Conservation (phyloP, 2,797 vertebrate species). For the Ataeniobius toweri region DNA sequence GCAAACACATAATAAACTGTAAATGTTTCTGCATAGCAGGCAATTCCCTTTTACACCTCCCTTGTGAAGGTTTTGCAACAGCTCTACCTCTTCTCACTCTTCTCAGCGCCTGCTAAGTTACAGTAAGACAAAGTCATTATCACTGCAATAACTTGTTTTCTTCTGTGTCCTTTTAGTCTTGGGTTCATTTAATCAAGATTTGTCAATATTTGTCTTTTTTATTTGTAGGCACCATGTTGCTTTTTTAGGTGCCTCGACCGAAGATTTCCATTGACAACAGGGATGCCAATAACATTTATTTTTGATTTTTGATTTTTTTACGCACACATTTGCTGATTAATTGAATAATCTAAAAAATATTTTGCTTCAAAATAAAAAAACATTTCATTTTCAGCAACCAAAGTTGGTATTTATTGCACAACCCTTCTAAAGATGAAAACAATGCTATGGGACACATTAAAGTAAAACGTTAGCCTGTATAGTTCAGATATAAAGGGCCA, state of each 20-base stretch:
- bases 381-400: neutral
- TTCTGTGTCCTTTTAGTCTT: neutral
- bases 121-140: constrained; percentile 21
- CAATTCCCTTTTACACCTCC: constrained; percentile 24
- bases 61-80: constrained; percentile 15
- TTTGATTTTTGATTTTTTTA: neutral
- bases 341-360: neutral
- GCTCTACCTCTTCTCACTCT: neutral
- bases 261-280: constrained; percentile 30
- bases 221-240: neutral
- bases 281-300: neutral
- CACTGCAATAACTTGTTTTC: constrained; percentile 17
- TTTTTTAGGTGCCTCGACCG: neutral
- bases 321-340: neutral
- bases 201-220: constrained; percentile 21
- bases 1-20: constrained; percentile 35
- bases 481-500: neutral
- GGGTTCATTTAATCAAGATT: constrained; percentile 7
- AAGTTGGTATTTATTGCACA: neutral
- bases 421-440: neutral
- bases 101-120: constrained; percentile 15
- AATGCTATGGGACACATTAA: neutral
- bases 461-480: neutral
- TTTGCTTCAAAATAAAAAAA: neutral
- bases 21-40: constrained; percentile 28